phyloP scores from a whole-genome alignment of 2,888 invertebrate genomes.

The Protophormia terraenovae region DNA sequence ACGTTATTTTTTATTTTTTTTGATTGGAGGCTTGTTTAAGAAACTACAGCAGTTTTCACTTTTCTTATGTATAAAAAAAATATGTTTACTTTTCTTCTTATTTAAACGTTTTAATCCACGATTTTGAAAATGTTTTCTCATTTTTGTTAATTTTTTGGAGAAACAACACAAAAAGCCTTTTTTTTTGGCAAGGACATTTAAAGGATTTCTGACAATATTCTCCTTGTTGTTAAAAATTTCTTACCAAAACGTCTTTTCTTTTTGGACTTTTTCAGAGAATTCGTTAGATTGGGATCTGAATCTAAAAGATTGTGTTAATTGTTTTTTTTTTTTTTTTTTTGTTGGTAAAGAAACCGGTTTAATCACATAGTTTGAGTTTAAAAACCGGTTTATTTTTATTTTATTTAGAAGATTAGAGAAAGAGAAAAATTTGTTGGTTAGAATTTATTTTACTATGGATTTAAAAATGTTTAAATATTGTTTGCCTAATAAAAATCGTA shows the following conservation, averaged over 20 bases:
- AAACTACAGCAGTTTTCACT: too few species aligned
- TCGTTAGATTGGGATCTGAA: constrained; percentile 80
- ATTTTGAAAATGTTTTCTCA: constrained; percentile 56
- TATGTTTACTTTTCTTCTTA: too few species aligned
- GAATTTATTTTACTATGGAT: constrained; percentile 15
- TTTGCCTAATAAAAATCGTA: not conserved
- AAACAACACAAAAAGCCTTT: constrained; percentile 46
- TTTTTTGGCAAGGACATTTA: constrained; percentile 47
- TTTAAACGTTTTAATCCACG: not conserved
- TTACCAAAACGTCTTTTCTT: constrained; percentile 82
- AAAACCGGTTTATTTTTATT: constrained; percentile 9
- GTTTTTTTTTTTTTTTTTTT: constrained; percentile 48
- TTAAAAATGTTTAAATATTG: constrained; percentile 15
- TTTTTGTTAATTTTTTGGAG: not conserved
- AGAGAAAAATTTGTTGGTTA: constrained; percentile 48
- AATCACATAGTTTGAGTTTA: not conserved
- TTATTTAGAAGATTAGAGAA: constrained; percentile 52
- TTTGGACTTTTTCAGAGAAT: constrained; percentile 81
- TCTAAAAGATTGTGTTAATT: constrained; percentile 72
- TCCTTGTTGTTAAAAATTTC: constrained; percentile 67
- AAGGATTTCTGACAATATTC: constrained; percentile 31
- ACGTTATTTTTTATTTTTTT: too few species aligned
- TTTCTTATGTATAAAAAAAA: too few species aligned
- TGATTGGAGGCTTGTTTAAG: too few species aligned
- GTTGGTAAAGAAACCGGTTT: constrained; percentile 49